These are phyloP conservation scores for Sarcophaga carnaria DNA, from an alignment of 2,888 invertebrate genomes.

Conservation along the genomic window DNA sequence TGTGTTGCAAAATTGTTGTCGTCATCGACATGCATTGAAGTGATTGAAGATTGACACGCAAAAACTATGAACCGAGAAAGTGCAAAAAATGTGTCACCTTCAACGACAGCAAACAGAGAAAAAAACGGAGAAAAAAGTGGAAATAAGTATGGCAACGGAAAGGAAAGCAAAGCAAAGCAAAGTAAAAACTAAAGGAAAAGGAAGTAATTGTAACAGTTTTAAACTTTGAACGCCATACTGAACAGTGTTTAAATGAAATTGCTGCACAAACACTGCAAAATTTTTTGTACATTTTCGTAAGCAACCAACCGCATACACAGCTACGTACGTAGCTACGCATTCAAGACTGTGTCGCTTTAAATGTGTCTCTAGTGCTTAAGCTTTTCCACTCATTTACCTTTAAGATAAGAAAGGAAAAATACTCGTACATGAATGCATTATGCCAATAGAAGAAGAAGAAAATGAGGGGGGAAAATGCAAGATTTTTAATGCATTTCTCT, in stretches of 20 bases:
- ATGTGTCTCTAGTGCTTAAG: not conserved
- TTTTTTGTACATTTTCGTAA: not conserved
- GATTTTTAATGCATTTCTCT: not conserved
- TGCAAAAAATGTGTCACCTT: constrained; percentile 67
- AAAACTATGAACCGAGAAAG: constrained; percentile 47
- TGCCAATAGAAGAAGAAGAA: not conserved
- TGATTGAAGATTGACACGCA: constrained; percentile 60
- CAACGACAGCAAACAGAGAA: not conserved
- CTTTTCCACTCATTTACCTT: not conserved
- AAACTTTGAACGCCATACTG: not conserved
- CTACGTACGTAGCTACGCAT: not conserved
- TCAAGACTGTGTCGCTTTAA: not conserved
- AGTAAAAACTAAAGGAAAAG: constrained; percentile 61
- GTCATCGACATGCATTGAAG: constrained; percentile 42
- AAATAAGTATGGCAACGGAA: not conserved
- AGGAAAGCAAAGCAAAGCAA: constrained; percentile 33
- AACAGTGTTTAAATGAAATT: not conserved
- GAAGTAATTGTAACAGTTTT: constrained; percentile 68
- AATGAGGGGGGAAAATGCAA: too few species aligned
- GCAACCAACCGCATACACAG: not conserved
- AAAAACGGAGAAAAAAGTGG: not conserved
- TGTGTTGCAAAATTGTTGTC: constrained; percentile 48
- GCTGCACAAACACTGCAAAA: not conserved
- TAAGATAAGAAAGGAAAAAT: not conserved
- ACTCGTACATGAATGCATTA: not conserved